Conservation (phyloP, 1,140 invertebrate species). For the Augochlora pura region DNA sequence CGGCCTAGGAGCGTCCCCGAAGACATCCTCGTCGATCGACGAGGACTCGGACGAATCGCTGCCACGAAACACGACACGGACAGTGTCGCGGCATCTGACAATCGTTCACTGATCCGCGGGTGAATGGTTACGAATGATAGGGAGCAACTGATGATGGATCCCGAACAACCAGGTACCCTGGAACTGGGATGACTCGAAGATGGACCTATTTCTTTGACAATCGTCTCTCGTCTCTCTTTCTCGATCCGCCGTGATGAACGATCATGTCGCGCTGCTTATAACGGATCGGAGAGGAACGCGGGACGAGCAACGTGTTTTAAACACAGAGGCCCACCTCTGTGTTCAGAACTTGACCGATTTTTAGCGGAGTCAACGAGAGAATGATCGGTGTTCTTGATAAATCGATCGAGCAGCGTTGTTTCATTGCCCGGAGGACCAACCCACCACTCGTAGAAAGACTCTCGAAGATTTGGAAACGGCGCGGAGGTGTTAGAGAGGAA, state of each 20-base stretch:
- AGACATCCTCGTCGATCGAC: conserved; percentile 18
- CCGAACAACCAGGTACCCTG: too few relatives aligned
- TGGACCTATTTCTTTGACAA: conserved; percentile 15
- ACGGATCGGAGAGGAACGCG: background rate
- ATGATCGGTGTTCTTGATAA: background rate
- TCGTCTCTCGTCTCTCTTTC: conserved; percentile 30
- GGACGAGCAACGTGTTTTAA: background rate
- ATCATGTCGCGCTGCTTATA: too few relatives aligned
- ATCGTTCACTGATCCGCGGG: conserved; percentile 4
- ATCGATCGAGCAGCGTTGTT: background rate
- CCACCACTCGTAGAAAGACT: background rate
- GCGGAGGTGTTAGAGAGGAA: too few relatives aligned
- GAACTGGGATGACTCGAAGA: background rate
- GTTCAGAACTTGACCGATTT: background rate
- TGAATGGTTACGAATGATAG: background rate
- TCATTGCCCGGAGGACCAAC: background rate
- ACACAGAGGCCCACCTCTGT: background rate
- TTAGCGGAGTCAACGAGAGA: background rate
- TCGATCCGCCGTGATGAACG: too few relatives aligned
- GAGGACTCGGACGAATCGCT: conserved; percentile 29
- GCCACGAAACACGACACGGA: conserved; percentile 12
- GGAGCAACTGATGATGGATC: background rate
- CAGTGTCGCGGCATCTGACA: conserved; percentile 13
- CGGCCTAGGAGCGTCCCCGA: conserved; percentile 56
- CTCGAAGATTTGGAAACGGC: too few relatives aligned